These are phyloP conservation scores for Periophthalmus modestus DNA, from an alignment of 2,113 vertebrate genomes.

Conservation along the genomic window DNA sequence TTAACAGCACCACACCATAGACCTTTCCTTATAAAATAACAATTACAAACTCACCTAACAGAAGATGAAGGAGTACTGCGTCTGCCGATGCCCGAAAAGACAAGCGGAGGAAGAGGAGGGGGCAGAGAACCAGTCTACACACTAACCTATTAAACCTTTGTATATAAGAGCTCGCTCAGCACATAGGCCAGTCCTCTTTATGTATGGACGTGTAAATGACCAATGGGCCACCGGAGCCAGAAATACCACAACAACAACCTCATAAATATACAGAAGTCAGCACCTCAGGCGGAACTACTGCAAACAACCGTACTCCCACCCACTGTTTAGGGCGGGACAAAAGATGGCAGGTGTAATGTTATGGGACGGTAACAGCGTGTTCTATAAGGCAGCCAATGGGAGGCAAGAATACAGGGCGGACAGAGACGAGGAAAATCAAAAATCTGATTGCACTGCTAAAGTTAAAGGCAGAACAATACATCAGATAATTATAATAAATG, in stretches of 20 bases:
- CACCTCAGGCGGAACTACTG: slow-evolving; percentile 6
- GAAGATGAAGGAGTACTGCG: not conserved
- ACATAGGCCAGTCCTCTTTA: slow-evolving; percentile 83
- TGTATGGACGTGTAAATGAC: slow-evolving; percentile 84
- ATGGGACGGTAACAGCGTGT: not conserved
- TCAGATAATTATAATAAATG: too few species aligned
- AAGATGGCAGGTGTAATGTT: slow-evolving; percentile 19
- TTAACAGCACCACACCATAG: slow-evolving; percentile 5
- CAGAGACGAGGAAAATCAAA: not conserved
- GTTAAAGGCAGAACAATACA: not conserved
- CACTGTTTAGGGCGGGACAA: not conserved
- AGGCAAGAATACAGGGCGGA: not conserved
- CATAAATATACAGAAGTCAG: slow-evolving; percentile 64
- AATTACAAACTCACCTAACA: slow-evolving; percentile 74
- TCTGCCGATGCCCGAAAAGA: not conserved
- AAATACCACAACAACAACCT: slow-evolving; percentile 77
- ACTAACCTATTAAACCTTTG: slow-evolving; percentile 79
- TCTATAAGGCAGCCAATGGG: not conserved
- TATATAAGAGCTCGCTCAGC: slow-evolving; percentile 89
- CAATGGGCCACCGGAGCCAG: slow-evolving; percentile 83
- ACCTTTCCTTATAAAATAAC: not conserved
- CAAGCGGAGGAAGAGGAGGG: slow-evolving; percentile 64
- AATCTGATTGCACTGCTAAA: not conserved
- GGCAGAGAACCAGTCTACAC: slow-evolving; percentile 66
- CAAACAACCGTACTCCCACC: slow-evolving; percentile 25